Evolutionary conservation across 2,797 vertebrate genomes (phyloP).

Genomic region (Anguilla anguilla): DNA sequence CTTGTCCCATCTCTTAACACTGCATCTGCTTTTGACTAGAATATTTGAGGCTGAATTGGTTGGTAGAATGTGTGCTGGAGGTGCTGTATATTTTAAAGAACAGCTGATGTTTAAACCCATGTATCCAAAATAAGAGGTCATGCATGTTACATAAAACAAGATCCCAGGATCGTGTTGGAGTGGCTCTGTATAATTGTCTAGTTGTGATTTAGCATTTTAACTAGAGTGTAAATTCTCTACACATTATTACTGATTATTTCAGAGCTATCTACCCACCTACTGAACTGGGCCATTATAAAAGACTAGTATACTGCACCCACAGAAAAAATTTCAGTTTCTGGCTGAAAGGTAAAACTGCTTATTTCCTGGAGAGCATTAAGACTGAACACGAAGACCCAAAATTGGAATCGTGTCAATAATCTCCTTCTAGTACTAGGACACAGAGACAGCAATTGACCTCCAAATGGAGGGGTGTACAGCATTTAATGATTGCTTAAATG

Average conservation of each 20-base stretch:
- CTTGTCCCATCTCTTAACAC: too few relatives aligned
- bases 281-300: neutral
- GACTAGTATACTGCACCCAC: neutral
- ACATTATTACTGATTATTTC: neutral
- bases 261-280: neutral
- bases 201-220: neutral
- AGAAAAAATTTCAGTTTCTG: neutral
- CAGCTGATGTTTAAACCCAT: neutral
- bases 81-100: neutral
- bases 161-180: neutral
- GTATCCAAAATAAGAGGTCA: neutral
- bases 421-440: neutral
- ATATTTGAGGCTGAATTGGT: too few relatives aligned
- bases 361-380: neutral
- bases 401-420: neutral
- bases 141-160: neutral
- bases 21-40: too few relatives aligned
- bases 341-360: neutral
- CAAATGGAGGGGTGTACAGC: neutral
- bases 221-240: neutral
- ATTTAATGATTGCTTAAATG: constrained; percentile 16
- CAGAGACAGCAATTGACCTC: constrained; percentile 10
- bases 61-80: neutral
- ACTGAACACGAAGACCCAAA: neutral
- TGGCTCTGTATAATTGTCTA: neutral